Evolutionary conservation across 2,888 invertebrate genomes (phyloP).

Genomic region (Stenoptilia bipunctidactyla): DNA sequence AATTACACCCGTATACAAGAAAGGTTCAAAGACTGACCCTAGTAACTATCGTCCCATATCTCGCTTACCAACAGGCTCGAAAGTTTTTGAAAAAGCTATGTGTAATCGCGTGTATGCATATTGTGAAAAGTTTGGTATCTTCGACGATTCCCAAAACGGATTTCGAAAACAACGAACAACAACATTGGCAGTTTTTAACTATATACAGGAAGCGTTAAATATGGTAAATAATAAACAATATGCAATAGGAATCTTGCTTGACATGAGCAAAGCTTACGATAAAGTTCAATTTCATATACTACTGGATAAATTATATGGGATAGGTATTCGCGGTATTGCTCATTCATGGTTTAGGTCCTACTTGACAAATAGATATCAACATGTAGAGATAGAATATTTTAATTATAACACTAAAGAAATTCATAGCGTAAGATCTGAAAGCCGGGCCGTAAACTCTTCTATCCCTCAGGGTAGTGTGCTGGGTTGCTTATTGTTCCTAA

Average conservation of each 20-base stretch:
- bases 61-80: not conserved
- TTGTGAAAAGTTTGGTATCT: conserved; percentile 4
- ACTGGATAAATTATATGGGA: conserved; percentile 9
- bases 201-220: not conserved
- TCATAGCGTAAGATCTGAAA: not conserved
- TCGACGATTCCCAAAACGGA: conserved; percentile 5
- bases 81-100: not conserved
- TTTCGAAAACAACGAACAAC: conserved; percentile 5
- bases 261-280: conserved; percentile 14
- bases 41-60: not conserved
- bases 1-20: not conserved
- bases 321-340: conserved; percentile 7
- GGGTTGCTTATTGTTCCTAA: conserved; percentile 4
- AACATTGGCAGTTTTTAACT: conserved; percentile 3
- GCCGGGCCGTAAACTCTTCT: conserved; percentile 2
- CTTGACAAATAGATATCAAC: conserved; percentile 6
- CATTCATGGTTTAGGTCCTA: conserved; percentile 11
- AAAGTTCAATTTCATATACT: conserved; percentile 9
- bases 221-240: not conserved
- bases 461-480: conserved; percentile 7
- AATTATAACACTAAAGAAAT: conserved; percentile 3
- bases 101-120: conserved; percentile 1
- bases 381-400: conserved; percentile 8
- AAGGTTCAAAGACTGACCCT: not conserved
- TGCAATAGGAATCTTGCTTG: conserved; percentile 9